Percentiles rank a stretch among this genome's conserved stretches.
Conservation (phyloP, 2,113 vertebrate species). For the Neolamprologus falcicula region DNA sequence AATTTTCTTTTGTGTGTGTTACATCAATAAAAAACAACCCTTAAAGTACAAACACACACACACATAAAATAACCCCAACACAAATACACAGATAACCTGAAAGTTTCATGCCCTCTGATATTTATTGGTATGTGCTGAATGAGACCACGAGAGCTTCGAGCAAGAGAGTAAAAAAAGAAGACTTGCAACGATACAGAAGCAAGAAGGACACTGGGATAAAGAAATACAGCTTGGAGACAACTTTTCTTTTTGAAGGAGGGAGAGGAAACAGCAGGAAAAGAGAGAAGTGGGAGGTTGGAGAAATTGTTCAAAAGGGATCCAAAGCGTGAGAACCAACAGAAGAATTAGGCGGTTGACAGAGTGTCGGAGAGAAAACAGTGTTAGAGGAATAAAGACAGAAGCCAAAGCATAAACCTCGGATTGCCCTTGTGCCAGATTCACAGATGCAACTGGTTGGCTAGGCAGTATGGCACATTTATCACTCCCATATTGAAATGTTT, state of each 20-base stretch:
- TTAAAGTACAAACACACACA: background rate
- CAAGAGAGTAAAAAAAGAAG: background rate
- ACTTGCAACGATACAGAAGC: background rate
- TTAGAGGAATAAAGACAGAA: background rate
- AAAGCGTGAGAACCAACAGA: background rate
- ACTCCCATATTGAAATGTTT: constrained; percentile 40
- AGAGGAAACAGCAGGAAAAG: background rate
- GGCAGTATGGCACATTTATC: constrained; percentile 20
- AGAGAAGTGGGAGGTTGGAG: background rate
- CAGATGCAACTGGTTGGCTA: constrained; percentile 41
- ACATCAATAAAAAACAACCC: background rate
- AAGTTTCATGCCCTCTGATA: background rate
- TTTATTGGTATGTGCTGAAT: background rate
- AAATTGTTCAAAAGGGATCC: background rate
- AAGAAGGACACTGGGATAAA: constrained; percentile 12
- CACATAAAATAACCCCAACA: background rate
- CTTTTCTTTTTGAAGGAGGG: background rate
- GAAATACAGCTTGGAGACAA: background rate
- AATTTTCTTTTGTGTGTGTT: background rate
- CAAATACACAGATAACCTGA: background rate
- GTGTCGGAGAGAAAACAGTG: background rate
- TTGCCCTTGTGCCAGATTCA: constrained; percentile 28
- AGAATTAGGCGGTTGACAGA: background rate
- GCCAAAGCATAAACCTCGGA: constrained; percentile 33
- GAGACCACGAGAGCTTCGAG: background rate